Evolutionary conservation across 2,888 invertebrate species (phyloP).

Genomic region (Nephrotoma appendiculata): DNA sequence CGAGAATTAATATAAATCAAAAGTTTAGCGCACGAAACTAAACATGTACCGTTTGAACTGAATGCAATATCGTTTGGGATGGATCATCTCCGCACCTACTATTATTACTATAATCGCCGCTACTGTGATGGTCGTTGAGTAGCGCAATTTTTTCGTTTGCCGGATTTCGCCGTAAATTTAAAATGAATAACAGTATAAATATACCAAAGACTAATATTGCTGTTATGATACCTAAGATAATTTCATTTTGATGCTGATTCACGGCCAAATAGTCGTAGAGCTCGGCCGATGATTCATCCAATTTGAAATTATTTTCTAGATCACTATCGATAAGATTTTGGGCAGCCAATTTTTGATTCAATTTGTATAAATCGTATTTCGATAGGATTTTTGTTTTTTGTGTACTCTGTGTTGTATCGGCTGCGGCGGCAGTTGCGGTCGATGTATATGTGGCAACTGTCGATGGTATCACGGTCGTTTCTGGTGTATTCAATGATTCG

Average conservation of each 20-base stretch:
- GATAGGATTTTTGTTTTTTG: neutral
- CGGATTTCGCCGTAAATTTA: neutral
- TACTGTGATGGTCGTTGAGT: neutral
- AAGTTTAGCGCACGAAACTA: neutral
- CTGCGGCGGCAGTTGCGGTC: neutral
- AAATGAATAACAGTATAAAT: neutral
- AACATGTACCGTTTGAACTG: constrained; percentile 1
- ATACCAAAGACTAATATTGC: neutral
- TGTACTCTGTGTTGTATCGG: neutral
- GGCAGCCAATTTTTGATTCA: neutral
- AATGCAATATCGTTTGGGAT: neutral
- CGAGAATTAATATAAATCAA: neutral
- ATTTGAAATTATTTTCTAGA: neutral
- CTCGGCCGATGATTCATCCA: neutral
- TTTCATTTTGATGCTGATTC: neutral
- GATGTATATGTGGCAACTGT: neutral
- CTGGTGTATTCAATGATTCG: neutral
- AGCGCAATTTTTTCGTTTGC: neutral
- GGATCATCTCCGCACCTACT: neutral
- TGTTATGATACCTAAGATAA: neutral
- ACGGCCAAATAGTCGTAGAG: neutral
- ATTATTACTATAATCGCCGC: neutral
- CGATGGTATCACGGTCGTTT: neutral
- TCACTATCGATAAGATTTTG: neutral
- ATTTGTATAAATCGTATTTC: neutral